These are phyloP conservation scores for Tuta absoluta DNA, from an alignment of 2,888 invertebrate species.

Conservation along the genomic window DNA sequence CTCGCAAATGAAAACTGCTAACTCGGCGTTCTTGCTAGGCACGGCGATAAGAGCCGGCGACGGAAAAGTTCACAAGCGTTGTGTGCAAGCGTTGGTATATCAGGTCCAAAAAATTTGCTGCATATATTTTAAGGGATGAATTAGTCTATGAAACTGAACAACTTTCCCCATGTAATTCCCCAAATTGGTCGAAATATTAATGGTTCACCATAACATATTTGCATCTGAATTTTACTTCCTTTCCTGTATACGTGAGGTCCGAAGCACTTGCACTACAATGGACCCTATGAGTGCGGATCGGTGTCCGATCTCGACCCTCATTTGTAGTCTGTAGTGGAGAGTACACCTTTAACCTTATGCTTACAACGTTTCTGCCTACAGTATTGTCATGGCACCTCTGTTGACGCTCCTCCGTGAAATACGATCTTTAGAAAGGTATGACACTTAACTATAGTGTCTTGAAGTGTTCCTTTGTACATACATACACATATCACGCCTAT, in stretches of 20 bases:
- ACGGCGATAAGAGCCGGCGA: not conserved
- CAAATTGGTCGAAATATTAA: no score
- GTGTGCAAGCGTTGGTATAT: no score
- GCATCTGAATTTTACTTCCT: no score
- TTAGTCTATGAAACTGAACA: no score
- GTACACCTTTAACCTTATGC: not conserved
- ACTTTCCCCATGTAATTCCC: no score
- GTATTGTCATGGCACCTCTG: not conserved
- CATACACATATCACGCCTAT: no score
- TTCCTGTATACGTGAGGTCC: not conserved
- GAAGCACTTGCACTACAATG: not conserved
- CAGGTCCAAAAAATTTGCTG: no score
- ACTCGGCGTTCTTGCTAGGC: not conserved
- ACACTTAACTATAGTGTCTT: not conserved
- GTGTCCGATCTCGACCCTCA: slow-evolving; percentile 1
- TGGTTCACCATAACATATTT: no score
- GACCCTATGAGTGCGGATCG: not conserved
- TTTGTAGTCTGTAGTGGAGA: not conserved
- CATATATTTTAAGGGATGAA: no score
- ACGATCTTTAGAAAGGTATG: not conserved
- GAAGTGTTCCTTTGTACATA: not conserved
- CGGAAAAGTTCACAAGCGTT: not conserved
- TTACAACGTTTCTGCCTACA: not conserved
- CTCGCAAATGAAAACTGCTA: slow-evolving; percentile 45
- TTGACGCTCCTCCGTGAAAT: not conserved